Evolutionary conservation across 1,140 invertebrate genomes (phyloP).

Genomic region (Nilaparvata lugens): DNA sequence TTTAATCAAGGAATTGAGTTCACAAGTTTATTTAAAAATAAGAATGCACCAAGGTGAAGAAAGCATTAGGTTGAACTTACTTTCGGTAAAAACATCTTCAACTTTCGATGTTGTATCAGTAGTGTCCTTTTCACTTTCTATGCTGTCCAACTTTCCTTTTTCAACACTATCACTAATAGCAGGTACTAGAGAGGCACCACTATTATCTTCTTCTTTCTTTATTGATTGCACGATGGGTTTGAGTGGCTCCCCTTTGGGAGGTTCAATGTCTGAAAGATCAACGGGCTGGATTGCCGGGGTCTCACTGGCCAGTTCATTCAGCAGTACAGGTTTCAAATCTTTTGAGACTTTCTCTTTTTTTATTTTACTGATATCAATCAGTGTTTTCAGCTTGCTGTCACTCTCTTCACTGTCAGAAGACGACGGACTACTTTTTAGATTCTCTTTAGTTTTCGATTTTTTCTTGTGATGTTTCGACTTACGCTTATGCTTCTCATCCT

Average conservation of each 20-base stretch:
- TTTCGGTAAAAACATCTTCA: conserved; percentile 20
- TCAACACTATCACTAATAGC: no score
- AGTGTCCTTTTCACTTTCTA: no score
- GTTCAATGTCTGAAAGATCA: background rate
- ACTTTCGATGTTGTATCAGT: background rate
- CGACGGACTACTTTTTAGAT: conserved; percentile 19
- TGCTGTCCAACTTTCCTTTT: no score
- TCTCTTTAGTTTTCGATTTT: conserved; percentile 44
- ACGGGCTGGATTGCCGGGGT: background rate
- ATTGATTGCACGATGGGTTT: background rate
- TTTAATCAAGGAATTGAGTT: no score
- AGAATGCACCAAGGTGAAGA: no score
- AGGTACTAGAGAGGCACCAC: background rate
- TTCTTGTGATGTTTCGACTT: conserved; percentile 43
- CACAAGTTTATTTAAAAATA: no score
- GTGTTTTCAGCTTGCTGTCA: conserved; percentile 34
- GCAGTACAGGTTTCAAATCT: conserved; percentile 10
- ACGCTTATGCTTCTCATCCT: conserved; percentile 30
- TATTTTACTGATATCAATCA: conserved; percentile 9
- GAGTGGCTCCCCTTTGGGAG: background rate
- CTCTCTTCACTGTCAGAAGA: conserved; percentile 39
- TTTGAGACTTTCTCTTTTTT: conserved; percentile 11
- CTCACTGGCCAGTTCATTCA: background rate
- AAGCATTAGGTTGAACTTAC: no score
- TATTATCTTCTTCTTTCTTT: conserved; percentile 1